Percentiles rank a stretch among this genome's conserved stretches.
Evolutionary conservation across 2,888 invertebrate species (phyloP).

Genomic region (Callosobruchus maculatus): DNA sequence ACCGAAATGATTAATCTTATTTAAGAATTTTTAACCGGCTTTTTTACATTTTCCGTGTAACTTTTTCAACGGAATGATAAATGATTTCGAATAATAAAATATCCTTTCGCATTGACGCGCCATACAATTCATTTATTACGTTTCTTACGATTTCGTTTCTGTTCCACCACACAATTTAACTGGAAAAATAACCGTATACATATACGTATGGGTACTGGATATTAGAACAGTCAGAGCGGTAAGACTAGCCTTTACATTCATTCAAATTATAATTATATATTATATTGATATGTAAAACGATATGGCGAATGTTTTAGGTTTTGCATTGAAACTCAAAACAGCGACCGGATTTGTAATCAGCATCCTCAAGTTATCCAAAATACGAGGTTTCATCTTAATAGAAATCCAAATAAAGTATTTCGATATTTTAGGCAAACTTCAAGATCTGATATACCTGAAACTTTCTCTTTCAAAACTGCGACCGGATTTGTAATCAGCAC

Average conservation of each 20-base stretch:
- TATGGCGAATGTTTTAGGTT: no score
- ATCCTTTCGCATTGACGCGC: constrained; percentile 22
- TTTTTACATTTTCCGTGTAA: constrained; percentile 38
- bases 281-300: no score
- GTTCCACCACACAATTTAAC: constrained; percentile 24
- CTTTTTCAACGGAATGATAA: constrained; percentile 29
- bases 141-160: constrained; percentile 18
- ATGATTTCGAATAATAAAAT: constrained; percentile 26
- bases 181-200: constrained; percentile 24
- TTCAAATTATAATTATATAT: no score
- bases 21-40: constrained; percentile 39
- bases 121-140: constrained; percentile 24
- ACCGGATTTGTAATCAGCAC: no score
- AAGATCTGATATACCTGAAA: no score
- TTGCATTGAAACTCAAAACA: no score
- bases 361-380: no score
- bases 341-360: no score
- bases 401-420: no score
- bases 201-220: neutral
- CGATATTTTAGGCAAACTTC: no score
- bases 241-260: neutral
- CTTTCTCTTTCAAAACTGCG: no score
- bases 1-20: constrained; percentile 37
- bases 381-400: no score
- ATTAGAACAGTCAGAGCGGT: neutral